Percentiles rank a stretch among this genome's conserved stretches.
These are phyloP conservation scores for Tipula confusa DNA, from an alignment of 2,888 invertebrate genomes.

Conservation along the genomic window DNA sequence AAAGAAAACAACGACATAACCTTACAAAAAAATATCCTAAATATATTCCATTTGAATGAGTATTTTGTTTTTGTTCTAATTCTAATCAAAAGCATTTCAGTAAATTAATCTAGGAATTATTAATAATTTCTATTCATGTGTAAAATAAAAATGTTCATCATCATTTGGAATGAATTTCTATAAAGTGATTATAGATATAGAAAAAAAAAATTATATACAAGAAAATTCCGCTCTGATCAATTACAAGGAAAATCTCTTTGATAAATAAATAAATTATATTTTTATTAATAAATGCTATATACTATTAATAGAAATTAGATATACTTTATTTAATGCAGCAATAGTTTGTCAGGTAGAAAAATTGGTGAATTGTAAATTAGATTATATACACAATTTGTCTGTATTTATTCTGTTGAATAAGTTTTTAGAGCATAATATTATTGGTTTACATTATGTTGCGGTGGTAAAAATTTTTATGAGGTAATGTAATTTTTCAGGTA, in stretches of 20 bases:
- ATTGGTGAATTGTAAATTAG: not conserved
- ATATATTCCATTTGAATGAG: not conserved
- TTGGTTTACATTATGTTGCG: not conserved
- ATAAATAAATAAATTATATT: not conserved
- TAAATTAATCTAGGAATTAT: not conserved
- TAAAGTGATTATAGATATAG: conserved; percentile 14
- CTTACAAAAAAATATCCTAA: not conserved
- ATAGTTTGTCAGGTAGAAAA: conserved; percentile 25
- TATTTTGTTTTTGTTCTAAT: not conserved
- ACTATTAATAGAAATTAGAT: not conserved
- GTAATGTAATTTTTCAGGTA: not conserved
- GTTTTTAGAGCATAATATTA: not conserved
- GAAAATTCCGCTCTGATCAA: not conserved
- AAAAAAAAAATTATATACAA: not conserved
- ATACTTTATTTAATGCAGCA: not conserved
- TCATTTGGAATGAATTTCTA: not conserved
- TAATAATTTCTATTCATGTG: not conserved
- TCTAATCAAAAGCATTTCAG: not conserved
- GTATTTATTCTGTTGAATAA: not conserved
- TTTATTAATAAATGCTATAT: not conserved
- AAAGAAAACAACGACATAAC: not conserved
- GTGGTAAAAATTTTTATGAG: not conserved
- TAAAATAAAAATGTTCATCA: not conserved
- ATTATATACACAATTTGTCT: not conserved
- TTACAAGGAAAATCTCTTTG: conserved; percentile 9